These are phyloP conservation scores for Mycetomoellerius zeteki DNA, from an alignment of 1,140 invertebrate species.

Conservation along the genomic window DNA sequence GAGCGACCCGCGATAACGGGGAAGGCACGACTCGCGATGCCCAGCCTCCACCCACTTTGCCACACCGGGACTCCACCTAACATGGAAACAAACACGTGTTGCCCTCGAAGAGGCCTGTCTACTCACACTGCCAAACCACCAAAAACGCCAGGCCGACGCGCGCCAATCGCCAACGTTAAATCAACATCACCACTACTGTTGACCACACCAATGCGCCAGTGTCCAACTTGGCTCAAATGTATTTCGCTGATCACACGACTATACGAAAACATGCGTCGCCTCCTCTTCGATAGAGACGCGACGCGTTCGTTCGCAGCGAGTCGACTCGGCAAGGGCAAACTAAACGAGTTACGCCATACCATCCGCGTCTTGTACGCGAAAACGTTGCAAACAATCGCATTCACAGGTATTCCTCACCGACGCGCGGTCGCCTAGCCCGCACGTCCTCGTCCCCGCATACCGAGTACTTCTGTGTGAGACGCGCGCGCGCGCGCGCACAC, in stretches of 20 bases:
- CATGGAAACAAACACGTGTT: conserved; percentile 82
- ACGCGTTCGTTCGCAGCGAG: not conserved
- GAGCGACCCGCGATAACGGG: conserved; percentile 77
- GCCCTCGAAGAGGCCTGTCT: conserved; percentile 35
- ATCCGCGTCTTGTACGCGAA: not conserved
- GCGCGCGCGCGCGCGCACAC: not conserved
- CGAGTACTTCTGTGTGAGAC: not conserved
- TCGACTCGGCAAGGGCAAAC: not conserved
- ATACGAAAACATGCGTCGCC: not conserved
- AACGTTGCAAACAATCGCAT: not conserved
- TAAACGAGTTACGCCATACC: not conserved
- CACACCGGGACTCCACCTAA: conserved; percentile 85
- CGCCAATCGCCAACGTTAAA: not conserved
- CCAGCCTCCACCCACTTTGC: conserved; percentile 85
- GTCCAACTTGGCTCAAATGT: not conserved
- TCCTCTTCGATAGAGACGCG: not conserved
- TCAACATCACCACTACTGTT: too few relatives aligned
- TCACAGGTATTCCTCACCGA: not conserved
- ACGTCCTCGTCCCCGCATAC: not conserved
- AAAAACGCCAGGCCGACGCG: not conserved
- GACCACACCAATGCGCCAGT: not conserved
- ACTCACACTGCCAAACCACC: conserved; percentile 17
- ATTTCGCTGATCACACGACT: not conserved
- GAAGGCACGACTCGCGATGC: conserved; percentile 81
- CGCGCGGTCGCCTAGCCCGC: not conserved